Evolutionary conservation across 2,113 vertebrate species (phyloP).

Genomic region (Phylloscopus whistleri): DNA sequence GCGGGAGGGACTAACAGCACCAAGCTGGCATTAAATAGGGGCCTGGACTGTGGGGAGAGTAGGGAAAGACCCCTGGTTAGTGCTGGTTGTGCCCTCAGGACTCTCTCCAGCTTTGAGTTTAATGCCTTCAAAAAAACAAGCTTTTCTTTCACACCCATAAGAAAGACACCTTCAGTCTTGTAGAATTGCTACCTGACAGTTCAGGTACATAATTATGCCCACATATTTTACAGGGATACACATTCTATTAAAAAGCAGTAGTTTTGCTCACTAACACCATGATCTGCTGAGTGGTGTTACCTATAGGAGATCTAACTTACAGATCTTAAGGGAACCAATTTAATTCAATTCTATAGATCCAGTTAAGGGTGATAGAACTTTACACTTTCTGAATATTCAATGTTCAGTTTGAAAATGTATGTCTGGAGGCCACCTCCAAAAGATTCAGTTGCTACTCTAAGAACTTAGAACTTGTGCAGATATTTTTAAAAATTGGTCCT

Average conservation of each 20-base stretch:
- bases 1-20: not conserved
- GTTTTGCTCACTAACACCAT: not conserved
- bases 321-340: not conserved
- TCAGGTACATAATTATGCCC: not conserved
- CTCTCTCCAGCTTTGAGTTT: not conserved
- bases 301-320: not conserved
- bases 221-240: not conserved
- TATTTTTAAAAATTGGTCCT: not conserved
- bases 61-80: accelerated
- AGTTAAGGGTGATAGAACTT: not conserved
- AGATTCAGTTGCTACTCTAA: not conserved
- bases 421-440: not conserved
- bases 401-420: not conserved
- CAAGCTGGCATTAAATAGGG: not conserved
- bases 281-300: not conserved
- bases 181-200: not conserved
- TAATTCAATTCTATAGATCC: not conserved
- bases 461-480: not conserved
- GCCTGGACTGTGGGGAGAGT: too few relatives aligned
- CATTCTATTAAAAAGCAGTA: not conserved
- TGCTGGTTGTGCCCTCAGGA: not conserved
- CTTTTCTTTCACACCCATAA: not conserved
- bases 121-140: not conserved
- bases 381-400: not conserved
- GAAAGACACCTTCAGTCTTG: not conserved